Base-by-base conservation (phyloP, 2,888 invertebrate species). In the Metalampra italica region DNA sequence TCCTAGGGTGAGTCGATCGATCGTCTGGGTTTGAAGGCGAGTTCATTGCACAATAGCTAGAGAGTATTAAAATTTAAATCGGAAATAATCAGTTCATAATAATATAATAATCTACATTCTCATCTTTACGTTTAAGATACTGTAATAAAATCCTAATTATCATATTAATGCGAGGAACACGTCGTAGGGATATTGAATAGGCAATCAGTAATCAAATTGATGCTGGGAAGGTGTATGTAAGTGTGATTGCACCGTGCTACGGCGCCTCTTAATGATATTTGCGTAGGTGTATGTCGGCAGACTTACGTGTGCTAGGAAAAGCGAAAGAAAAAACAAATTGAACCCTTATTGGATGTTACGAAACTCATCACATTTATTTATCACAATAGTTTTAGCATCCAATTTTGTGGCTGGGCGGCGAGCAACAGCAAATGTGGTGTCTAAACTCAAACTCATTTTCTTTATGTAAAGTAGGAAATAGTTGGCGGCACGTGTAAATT, bases 91-190 rank as follows among this genome's bases (percentile, higher is more conserved):
- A 48, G 43, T 42, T 44, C 32, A 46, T 43, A 49, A 45, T 43
- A 39, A 45, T n/a, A n/a, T n/a, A n/a, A n/a, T n/a, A n/a, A n/a
- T n/a, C n/a, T n/a, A n/a, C 47, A 43, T n/a, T 41, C 42, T 41
- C 47, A 47, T 51, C 44, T 47, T 30, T 45, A 34, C 37, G 22
- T 51, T 48, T 48, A 47, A 40, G 46, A 42, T 12, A 22, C 12
- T 40, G 38, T 43, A 47, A 52, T 52, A 52, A 52, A 52, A 52
- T 55, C 45, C 54, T 45, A 56, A 67, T 67, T 63, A 66, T 59
- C 64, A 65, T 68, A 62, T 59, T 64, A 62, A 69, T 66, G 58
- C 54, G 50, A 52, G 50, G 50, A 55, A 56, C 54, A 54, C 59
- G 57, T 55, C 53, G n/a, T n/a, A n/a, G 56, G 50, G 54, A 46